These are phyloP conservation scores for Harmothoe impar DNA, from an alignment of 2,888 invertebrate genomes.

Conservation along the genomic window DNA sequence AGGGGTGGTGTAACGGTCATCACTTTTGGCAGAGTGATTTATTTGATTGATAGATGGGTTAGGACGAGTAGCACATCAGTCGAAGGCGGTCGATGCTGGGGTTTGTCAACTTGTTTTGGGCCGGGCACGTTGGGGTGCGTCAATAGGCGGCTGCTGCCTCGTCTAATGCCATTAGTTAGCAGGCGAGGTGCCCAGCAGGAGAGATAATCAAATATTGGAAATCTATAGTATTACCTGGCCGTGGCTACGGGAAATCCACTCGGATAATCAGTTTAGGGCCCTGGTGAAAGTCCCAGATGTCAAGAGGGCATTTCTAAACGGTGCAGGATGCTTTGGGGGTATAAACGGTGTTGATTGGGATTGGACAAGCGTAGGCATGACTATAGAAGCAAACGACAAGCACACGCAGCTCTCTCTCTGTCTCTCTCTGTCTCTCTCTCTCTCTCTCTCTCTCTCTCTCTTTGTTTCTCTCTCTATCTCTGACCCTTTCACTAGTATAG, in stretches of 20 bases:
- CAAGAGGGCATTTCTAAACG: background rate
- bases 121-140: background rate
- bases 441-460: too few species aligned
- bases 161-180: slow-evolving; percentile 13
- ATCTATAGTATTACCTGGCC: slow-evolving; percentile 25
- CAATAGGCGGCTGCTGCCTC: background rate
- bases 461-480: too few species aligned
- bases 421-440: too few species aligned
- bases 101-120: slow-evolving; percentile 42
- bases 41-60: slow-evolving; percentile 2
- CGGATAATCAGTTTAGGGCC: background rate
- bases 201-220: slow-evolving; percentile 45
- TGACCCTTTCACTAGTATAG: too few species aligned
- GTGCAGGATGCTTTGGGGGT: too few species aligned
- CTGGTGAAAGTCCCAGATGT: background rate
- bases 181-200: background rate
- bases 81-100: slow-evolving; percentile 31
- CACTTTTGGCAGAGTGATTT: slow-evolving; percentile 34
- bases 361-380: too few species aligned
- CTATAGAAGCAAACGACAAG: too few species aligned
- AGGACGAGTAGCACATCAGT: background rate
- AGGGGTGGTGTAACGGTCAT: background rate
- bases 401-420: too few species aligned
- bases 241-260: background rate
- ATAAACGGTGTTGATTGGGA: too few species aligned